These are phyloP conservation scores for Thyatira batis DNA, from an alignment of 2,888 invertebrate species.

Conservation along the genomic window DNA sequence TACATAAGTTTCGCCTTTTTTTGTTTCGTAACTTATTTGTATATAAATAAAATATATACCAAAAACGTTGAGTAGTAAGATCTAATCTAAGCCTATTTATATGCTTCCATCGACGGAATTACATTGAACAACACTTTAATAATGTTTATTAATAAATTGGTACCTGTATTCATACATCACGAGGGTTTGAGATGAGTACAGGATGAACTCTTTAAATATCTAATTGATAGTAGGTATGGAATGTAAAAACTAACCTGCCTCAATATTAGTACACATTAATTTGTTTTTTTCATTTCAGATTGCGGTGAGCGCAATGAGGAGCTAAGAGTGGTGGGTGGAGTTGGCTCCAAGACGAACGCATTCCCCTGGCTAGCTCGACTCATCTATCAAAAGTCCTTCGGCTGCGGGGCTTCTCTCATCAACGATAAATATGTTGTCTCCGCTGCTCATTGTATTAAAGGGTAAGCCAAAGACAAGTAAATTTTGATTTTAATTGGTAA, in stretches of 20 bases:
- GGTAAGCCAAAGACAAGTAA: conserved; percentile 77
- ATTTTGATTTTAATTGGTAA: background rate
- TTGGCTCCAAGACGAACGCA: conserved; percentile 87
- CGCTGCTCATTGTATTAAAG: conserved; percentile 94
- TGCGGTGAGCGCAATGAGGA: conserved; percentile 93
- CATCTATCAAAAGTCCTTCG: conserved; percentile 92
- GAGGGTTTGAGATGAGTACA: too few relatives aligned
- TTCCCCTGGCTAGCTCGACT: conserved; percentile 94
- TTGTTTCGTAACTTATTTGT: too few relatives aligned
- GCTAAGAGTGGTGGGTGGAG: conserved; percentile 91
- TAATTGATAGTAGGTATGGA: too few relatives aligned
- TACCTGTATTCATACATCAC: too few relatives aligned
- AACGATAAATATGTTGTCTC: conserved; percentile 93
- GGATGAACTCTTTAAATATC: too few relatives aligned
- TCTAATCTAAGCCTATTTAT: too few relatives aligned
- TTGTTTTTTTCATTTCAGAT: conserved; percentile 80
- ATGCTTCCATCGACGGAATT: too few relatives aligned
- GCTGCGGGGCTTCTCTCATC: conserved; percentile 94
- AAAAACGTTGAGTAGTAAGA: too few relatives aligned
- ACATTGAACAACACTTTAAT: too few relatives aligned
- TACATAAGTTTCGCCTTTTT: too few relatives aligned
- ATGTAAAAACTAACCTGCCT: background rate
- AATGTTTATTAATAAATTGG: too few relatives aligned
- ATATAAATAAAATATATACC: too few relatives aligned
- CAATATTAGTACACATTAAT: background rate